These are phyloP conservation scores for Graphium colonna DNA, from an alignment of 2,888 invertebrate genomes.

Conservation along the genomic window DNA sequence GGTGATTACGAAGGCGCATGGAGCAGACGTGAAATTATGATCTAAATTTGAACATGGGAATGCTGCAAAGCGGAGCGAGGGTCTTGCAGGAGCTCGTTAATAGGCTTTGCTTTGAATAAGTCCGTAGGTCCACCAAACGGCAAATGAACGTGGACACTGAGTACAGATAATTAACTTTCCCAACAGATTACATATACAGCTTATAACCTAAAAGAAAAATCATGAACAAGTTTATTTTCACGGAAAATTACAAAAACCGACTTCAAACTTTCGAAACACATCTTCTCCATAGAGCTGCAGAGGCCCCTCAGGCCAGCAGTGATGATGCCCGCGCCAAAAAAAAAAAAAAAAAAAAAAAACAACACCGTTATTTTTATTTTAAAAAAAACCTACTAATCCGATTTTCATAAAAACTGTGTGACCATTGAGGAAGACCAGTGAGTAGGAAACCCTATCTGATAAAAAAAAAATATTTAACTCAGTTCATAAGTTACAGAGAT, in stretches of 20 bases:
- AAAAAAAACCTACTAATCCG: too few species aligned
- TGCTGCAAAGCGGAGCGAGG: neutral
- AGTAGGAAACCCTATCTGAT: too few species aligned
- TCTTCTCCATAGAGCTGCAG: neutral
- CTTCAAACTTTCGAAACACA: too few species aligned
- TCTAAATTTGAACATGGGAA: slow-evolving; percentile 28
- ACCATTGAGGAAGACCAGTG: too few species aligned
- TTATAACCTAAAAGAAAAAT: neutral
- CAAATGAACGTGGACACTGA: neutral
- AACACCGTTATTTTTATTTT: neutral
- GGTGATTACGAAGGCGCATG: slow-evolving; percentile 6
- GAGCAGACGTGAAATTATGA: slow-evolving; percentile 25
- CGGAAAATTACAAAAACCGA: too few species aligned
- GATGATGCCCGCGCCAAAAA: too few species aligned
- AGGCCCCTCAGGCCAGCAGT: too few species aligned
- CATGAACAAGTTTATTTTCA: too few species aligned
- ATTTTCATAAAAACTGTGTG: too few species aligned
- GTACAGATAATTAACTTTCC: neutral
- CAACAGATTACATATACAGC: neutral
- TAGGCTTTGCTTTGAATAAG: slow-evolving; percentile 11
- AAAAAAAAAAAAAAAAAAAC: too few species aligned
- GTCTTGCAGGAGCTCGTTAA: slow-evolving; percentile 26
- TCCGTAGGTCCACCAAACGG: slow-evolving; percentile 13
- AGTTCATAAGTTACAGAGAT: too few species aligned
- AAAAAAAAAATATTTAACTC: too few species aligned